Base-by-base conservation (phyloP, 2,113 vertebrate species). In the Formicarius rufipectus region DNA sequence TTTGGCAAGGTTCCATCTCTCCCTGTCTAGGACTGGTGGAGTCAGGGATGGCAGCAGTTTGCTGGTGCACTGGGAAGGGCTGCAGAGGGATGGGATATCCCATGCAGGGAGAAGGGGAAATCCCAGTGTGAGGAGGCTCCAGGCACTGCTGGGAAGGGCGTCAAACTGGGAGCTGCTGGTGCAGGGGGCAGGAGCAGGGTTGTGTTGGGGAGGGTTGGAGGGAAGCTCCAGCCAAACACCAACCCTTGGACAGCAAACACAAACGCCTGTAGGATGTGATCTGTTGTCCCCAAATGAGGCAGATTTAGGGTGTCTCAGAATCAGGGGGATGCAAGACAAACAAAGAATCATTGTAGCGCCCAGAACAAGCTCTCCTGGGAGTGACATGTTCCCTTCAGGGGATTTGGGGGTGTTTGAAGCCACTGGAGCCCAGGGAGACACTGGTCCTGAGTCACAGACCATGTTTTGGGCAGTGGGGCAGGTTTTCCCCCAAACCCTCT, bases 221-320 rank as follows among this genome's bases (percentile, higher is more conserved):
- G 28, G 84, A 42, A 16, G 20, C 12, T 60, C 10, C 53, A 56
- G 37, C 33, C 74, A 22, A 64, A 27, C n/a, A 12, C 22, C 22
- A n/a, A 22, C 25, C 7, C 69, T 4, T 50, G 28, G 55, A 35
- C 10, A 15, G 28, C 4, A 17, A 10, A 7, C 10, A 30, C 35
- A 47, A 55, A 16, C 1, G 7, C 17, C 2, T 0, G 0, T 0
- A 7, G 50, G 50, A 3, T 40, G 31, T 3, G 3, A 33, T 20
- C 64, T 89, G 35, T n/a, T 8, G 1, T 4, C 23, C 47, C 64
- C 17, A 31, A 0, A 49, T 1, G 17, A 53, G 56, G 31, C 13
- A 55, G 49, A 21, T 75, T 40, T 33, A 2, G 49, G 23, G 30
- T 50, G 53, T 59, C 18, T 44, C 14, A 62, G 81, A 74, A 50